A percentile compares a stretch with the other conserved stretches of the same genome.
These are phyloP conservation scores for Druon quercuslanigerum DNA, from an alignment of 1,140 invertebrate species.

Conservation along the genomic window DNA sequence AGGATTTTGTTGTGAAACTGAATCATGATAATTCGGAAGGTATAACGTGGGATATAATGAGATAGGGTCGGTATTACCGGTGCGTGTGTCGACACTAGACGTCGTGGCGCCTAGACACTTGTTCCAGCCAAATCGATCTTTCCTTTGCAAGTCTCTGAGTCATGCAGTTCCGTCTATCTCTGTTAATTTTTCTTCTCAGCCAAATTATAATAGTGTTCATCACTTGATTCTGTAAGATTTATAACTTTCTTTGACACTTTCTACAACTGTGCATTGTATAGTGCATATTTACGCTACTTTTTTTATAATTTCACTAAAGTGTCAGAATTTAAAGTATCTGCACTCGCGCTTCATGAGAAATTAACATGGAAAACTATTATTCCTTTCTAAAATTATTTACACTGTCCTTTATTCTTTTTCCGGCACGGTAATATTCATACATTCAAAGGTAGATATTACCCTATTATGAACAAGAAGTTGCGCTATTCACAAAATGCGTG, in stretches of 20 bases:
- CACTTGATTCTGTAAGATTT: neutral
- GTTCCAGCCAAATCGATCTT: conserved; percentile 72
- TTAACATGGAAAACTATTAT: neutral
- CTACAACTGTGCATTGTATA: neutral
- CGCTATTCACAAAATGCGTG: no score
- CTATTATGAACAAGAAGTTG: no score
- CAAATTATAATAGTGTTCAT: neutral
- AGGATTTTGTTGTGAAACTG: neutral
- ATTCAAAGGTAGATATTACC: no score
- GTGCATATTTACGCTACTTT: neutral
- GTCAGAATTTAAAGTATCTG: conserved; percentile 1
- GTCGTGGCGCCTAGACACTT: conserved; percentile 70
- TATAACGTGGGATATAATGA: neutral
- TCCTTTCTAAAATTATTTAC: conserved; percentile 6
- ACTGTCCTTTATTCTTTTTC: conserved; percentile 15
- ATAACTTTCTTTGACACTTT: neutral
- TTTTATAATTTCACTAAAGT: neutral
- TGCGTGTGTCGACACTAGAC: conserved; percentile 70
- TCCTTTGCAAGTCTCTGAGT: conserved; percentile 66
- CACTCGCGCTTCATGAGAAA: neutral
- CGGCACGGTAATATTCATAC: no score
- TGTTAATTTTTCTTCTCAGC: conserved; percentile 8
- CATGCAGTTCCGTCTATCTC: conserved; percentile 59
- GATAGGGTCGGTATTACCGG: conserved; percentile 22
- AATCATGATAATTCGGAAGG: neutral